These are phyloP conservation scores for Cyclophora albipunctata DNA, from an alignment of 2,888 invertebrate species.

Conservation along the genomic window DNA sequence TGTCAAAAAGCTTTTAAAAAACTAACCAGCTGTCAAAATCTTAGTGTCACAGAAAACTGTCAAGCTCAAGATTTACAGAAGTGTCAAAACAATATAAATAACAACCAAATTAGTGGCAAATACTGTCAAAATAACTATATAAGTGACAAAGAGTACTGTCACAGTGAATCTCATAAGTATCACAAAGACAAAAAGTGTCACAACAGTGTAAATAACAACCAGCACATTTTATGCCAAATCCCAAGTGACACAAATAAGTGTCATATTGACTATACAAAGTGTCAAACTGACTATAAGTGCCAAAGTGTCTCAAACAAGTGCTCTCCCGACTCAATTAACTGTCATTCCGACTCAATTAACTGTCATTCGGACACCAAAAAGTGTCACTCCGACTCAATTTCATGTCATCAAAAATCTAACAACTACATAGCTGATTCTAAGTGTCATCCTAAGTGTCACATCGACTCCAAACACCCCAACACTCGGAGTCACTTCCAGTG, in stretches of 20 bases:
- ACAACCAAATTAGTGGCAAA: slow-evolving; percentile 1
- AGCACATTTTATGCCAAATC: too few relatives aligned
- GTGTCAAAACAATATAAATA: neutral
- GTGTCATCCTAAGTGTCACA: too few relatives aligned
- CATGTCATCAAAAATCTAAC: too few relatives aligned
- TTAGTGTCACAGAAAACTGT: neutral
- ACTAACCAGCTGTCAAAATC: neutral
- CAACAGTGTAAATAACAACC: neutral
- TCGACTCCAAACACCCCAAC: too few relatives aligned
- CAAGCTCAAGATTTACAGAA: neutral
- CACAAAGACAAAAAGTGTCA: neutral
- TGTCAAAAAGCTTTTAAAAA: neutral
- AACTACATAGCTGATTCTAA: too few relatives aligned
- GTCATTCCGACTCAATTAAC: too few relatives aligned
- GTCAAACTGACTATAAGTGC: slow-evolving; percentile 4
- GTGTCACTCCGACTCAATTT: too few relatives aligned
- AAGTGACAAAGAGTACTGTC: neutral
- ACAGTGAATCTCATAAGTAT: neutral
- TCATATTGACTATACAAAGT: neutral
- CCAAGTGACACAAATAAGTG: too few relatives aligned
- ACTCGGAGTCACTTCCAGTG: slow-evolving; percentile 14
- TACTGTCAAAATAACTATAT: neutral
- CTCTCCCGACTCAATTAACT: too few relatives aligned
- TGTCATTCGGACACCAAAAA: too few relatives aligned
- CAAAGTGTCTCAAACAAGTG: slow-evolving; percentile 28